Evolutionary conservation across 2,888 invertebrate species (phyloP).

Genomic region (Hyposoter didymator): DNA sequence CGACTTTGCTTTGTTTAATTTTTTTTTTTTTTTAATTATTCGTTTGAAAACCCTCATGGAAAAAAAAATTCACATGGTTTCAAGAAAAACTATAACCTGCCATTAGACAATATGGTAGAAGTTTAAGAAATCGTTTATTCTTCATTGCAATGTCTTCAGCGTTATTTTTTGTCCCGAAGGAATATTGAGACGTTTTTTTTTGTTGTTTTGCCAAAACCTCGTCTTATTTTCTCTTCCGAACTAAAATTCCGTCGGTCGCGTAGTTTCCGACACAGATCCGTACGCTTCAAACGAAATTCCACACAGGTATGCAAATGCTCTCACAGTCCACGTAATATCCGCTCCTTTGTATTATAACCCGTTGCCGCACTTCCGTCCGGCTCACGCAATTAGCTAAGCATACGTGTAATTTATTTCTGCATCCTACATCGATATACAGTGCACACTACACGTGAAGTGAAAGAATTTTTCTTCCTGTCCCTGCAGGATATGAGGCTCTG

Average conservation of each 20-base stretch:
- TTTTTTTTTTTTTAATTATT: not conserved
- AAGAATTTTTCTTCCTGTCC: not conserved
- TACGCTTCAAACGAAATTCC: conserved; percentile 43
- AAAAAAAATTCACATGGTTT: not conserved
- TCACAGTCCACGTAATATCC: conserved; percentile 24
- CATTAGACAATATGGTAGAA: not conserved
- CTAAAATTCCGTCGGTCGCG: not conserved
- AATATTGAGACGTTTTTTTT: not conserved
- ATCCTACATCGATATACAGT: conserved; percentile 12
- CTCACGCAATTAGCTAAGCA: conserved; percentile 48
- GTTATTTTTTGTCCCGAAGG: not conserved
- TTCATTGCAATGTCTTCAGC: not conserved
- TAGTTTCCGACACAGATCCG: not conserved
- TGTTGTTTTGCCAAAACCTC: not conserved
- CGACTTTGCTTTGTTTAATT: not conserved
- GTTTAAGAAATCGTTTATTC: not conserved
- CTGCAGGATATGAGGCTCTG: not conserved
- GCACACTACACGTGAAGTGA: not conserved
- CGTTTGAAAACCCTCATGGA: not conserved
- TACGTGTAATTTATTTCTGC: conserved; percentile 57
- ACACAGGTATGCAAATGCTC: conserved; percentile 54
- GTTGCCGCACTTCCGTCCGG: conserved; percentile 34
- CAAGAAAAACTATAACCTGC: not conserved
- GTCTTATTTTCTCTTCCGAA: not conserved
- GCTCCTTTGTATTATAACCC: conserved; percentile 43